Percentiles rank a stretch among this genome's conserved stretches.
phyloP scores from a whole-genome alignment of 2,888 invertebrate genomes.

The Auanema freiburgensis region DNA sequence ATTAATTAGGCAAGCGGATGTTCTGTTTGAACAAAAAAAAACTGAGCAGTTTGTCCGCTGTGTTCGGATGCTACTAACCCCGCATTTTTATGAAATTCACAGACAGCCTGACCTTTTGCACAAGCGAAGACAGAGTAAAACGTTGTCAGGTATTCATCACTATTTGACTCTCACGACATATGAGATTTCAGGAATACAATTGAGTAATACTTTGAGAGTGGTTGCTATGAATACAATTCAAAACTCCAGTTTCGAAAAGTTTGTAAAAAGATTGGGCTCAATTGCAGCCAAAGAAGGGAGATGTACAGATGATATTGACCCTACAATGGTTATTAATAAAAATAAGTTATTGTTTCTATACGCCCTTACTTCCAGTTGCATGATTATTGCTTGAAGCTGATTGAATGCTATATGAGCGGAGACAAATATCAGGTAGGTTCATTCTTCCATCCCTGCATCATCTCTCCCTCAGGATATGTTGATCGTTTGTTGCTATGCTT shows the following conservation, averaged over 20 bases:
- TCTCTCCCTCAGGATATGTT: slow-evolving; percentile 39
- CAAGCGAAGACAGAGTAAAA: slow-evolving; percentile 25
- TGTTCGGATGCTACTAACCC: slow-evolving; percentile 54
- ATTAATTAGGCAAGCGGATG: slow-evolving; percentile 55
- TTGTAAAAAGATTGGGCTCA: slow-evolving; percentile 49
- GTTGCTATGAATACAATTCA: slow-evolving; percentile 43
- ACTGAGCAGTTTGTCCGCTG: slow-evolving; percentile 48
- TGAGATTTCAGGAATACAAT: slow-evolving; percentile 12
- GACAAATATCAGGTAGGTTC: slow-evolving; percentile 23
- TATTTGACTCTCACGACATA: slow-evolving; percentile 2
- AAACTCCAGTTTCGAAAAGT: slow-evolving; percentile 42
- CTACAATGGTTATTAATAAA: slow-evolving; percentile 21
- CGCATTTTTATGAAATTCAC: slow-evolving; percentile 57
- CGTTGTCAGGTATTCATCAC: slow-evolving; percentile 2
- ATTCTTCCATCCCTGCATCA: background rate
- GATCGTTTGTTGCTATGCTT: slow-evolving; percentile 58
- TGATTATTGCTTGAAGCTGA: slow-evolving; percentile 57
- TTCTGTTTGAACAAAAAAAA: slow-evolving; percentile 48
- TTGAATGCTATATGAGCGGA: slow-evolving; percentile 43
- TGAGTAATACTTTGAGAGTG: slow-evolving; percentile 40
- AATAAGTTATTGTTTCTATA: background rate
- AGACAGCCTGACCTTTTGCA: slow-evolving; percentile 22
- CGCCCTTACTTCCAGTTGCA: slow-evolving; percentile 51
- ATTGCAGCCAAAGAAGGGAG: slow-evolving; percentile 27
- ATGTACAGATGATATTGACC: slow-evolving; percentile 12